Base-by-base conservation (phyloP, 2,113 vertebrate genomes). In the Tichodroma muraria region DNA sequence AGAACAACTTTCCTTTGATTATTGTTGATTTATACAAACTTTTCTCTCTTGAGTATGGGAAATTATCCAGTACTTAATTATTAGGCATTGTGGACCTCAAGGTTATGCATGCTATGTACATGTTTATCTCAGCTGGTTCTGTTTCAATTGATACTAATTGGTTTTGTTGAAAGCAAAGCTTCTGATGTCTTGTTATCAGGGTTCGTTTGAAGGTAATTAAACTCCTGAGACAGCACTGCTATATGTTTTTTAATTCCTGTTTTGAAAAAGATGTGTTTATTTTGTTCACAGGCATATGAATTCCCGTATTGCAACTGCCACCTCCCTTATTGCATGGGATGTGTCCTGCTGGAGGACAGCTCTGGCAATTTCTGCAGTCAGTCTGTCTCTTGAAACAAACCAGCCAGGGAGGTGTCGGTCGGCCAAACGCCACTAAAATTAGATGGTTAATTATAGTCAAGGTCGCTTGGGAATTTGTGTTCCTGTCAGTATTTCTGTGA, bases 131-230 rank as follows among this genome's bases (percentile, higher is more conserved):
- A 5, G 66, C 71, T 95, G 83, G 77, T 94, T 91, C 89, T 91
- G 42, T 73, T 95, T 89, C 94, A 96, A 66, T 73, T 89, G 91
- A 77, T 95, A 77, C 59, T 94, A 85, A 87, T 77, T 89, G 87
- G 50, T 86, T 96, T 91, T 92, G 78, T 87, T 76, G 88, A 95
- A 93, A 94, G 89, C 71, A 88, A 70, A 75, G 19, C 52, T 81
- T 38, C 90, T 92, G 92, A 91, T 97, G 84, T 54, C 71, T 82
- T 80, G 33, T 93, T 89, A 79, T 85, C 66, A 57, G 54, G 28
- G 50, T 65, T 96, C 33, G 21, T 59, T 57, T 68, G 76, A 4
- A 60, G 68, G 71, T 92, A 85, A 88, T 88, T 88, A 94, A 94
- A 35, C 84, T 64, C 64, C 54, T 28, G 84, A 88, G 94, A 91